Conservation (phyloP, 2,113 vertebrate species). For the Poecile atricapillus region DNA sequence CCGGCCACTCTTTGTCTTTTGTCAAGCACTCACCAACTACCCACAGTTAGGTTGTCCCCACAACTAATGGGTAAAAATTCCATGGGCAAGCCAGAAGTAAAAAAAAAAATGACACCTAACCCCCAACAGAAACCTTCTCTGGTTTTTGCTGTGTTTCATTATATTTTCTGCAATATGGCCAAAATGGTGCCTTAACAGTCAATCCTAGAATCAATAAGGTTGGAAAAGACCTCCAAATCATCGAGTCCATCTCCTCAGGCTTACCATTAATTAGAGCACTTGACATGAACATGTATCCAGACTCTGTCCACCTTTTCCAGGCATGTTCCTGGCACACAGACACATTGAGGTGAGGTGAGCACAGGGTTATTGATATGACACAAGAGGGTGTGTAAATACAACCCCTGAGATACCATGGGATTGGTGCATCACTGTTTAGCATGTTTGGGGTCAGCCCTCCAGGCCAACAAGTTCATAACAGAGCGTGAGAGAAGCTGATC, state of each 20-base stretch:
- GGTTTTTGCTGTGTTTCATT: neutral
- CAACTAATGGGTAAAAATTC: too few species aligned
- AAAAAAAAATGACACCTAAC: too few species aligned
- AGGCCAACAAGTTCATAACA: neutral
- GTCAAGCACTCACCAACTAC: too few species aligned
- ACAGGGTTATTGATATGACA: neutral
- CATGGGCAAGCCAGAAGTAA: too few species aligned
- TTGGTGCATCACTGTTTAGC: neutral
- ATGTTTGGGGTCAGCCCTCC: neutral
- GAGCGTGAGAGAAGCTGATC: neutral
- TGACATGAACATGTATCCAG: neutral
- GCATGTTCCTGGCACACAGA: neutral
- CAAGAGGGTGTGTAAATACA: rapidly evolving
- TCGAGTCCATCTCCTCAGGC: neutral
- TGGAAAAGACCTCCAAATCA: neutral
- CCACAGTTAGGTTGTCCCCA: too few species aligned
- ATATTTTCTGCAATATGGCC: neutral
- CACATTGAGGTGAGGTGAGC: neutral
- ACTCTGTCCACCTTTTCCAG: neutral
- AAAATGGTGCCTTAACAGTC: neutral
- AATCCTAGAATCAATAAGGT: neutral
- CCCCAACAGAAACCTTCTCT: neutral
- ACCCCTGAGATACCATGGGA: neutral
- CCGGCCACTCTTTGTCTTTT: too few species aligned
- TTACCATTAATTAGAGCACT: neutral